Percentiles rank a stretch among this genome's conserved stretches.
Conservation (phyloP, 2,888 invertebrate species). For the Choristoneura rosaceana region DNA sequence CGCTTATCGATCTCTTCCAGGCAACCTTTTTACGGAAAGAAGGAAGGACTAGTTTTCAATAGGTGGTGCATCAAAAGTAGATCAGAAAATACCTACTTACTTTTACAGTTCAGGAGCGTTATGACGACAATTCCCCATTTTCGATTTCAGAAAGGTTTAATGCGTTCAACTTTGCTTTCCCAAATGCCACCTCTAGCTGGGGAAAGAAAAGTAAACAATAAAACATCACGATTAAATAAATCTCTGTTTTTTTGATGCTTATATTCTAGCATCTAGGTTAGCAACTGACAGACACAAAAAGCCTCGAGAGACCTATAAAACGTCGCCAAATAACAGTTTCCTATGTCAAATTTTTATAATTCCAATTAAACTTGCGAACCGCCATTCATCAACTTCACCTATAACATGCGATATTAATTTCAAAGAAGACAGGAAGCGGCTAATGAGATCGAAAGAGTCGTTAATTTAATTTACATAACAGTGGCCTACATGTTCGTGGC, state of each 20-base stretch:
- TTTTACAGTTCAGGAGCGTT: no score
- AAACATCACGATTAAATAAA: neutral
- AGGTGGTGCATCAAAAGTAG: no score
- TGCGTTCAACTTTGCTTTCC: neutral
- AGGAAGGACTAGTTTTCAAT: no score
- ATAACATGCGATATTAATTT: conserved; percentile 49
- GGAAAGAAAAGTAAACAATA: neutral
- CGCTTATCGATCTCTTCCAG: no score
- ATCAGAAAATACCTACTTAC: no score
- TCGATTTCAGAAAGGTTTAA: neutral
- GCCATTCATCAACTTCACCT: conserved; percentile 52
- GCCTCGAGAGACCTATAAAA: conserved; percentile 16
- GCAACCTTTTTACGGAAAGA: no score
- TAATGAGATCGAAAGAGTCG: conserved; percentile 54
- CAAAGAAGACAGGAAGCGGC: conserved; percentile 52
- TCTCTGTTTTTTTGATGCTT: neutral
- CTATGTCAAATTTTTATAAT: conserved; percentile 33
- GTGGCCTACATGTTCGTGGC: conserved; percentile 51
- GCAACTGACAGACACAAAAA: conserved; percentile 18
- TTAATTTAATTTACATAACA: conserved; percentile 56
- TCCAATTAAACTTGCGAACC: conserved; percentile 42
- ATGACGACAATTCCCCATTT: neutral
- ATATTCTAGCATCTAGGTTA: conserved; percentile 1
- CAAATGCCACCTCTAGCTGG: neutral
- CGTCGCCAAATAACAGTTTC: conserved; percentile 28